Evolutionary conservation across 2,113 vertebrate species (phyloP), one percentile per base, ranked within the genome.

Genomic region (Chloroceryle aenea): DNA sequence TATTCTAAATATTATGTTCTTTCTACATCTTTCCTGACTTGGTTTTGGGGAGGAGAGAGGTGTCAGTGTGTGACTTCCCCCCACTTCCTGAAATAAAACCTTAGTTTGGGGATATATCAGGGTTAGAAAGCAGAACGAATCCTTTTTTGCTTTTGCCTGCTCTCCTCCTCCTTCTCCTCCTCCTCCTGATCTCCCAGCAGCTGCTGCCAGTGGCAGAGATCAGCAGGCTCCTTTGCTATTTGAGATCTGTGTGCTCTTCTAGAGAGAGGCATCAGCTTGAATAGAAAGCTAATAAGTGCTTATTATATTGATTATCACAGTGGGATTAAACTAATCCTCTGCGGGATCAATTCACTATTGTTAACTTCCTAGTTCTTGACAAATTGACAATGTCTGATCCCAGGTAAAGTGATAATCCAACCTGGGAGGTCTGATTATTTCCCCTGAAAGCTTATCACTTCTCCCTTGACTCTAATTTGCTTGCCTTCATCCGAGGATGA

Each of bases 301-400:
- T 82, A 93, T 91, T 91, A 85, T 85, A 85, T 93, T 88, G 91
- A 93, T 88, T 85, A 91, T 77, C 94, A 88, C 87, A 73, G 91
- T 38, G 40, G 74, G 87, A 88, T 95, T 81, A 85, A 85, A 56
- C 75, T 85, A 81, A 95, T 85, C 84, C 91, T 72, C 59, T 14
- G 47, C 72, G 74, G 79, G 69, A 91, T 91, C 94, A 62, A 73
- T 91, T 85, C 63, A 5, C 79, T 36, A 36, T 77, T 76, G 52
- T 81, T 77, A 67, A 63, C 47, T 62, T 58, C 63, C n/a, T 9
- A 19, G 36, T 42, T 85, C 79, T 55, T 52, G 63, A 76, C 52
- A 85, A 76, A 80, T 26, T 40, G 83, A 76, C 59, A 61, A 14
- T 34, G 53, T 29, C 85, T 76, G 27, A 59, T 78, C 77, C 40